phyloP scores from a whole-genome alignment of 2,797 vertebrate species.

The Xerus rutilus region DNA sequence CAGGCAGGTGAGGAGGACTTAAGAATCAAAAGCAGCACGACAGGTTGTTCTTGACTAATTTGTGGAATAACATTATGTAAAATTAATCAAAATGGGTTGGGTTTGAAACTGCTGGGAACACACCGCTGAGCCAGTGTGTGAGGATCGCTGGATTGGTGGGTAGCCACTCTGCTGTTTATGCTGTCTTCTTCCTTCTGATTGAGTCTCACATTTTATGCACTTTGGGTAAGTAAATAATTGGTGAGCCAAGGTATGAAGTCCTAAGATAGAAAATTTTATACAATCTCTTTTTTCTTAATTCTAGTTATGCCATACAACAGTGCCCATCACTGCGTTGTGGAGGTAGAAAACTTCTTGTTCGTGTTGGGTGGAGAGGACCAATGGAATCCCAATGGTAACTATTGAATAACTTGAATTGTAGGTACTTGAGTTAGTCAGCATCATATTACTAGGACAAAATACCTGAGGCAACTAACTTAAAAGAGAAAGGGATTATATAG shows the following conservation, averaged over 20 bases:
- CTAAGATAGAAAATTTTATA: slow-evolving; percentile 73
- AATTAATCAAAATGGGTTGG: slow-evolving; percentile 70
- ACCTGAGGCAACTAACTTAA: neutral
- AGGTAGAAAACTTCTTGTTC: slow-evolving; percentile 99
- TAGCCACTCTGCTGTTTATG: neutral
- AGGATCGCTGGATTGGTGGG: neutral
- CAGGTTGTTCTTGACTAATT: slow-evolving; percentile 73
- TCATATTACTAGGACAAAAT: neutral
- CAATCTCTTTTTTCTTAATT: slow-evolving; percentile 77
- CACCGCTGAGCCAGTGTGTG: neutral
- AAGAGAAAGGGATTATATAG: neutral
- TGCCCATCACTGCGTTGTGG: slow-evolving; percentile 99
- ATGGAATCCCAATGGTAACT: slow-evolving; percentile 98
- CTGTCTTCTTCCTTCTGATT: slow-evolving; percentile 1
- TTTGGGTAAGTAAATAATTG: slow-evolving; percentile 52
- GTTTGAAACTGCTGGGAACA: slow-evolving; percentile 63
- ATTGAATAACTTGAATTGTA: slow-evolving; percentile 5
- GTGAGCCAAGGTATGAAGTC: slow-evolving; percentile 3
- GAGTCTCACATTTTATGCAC: slow-evolving; percentile 60
- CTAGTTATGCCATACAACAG: slow-evolving; percentile 99
- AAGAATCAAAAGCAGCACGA: slow-evolving; percentile 25
- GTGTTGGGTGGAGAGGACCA: slow-evolving; percentile 99
- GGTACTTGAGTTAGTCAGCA: neutral
- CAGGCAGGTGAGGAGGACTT: neutral
- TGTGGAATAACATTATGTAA: slow-evolving; percentile 72